Evolutionary conservation across 2,888 invertebrate genomes (phyloP), one percentile per base, ranked within the genome.

Genomic region (Cheilosia vernalis): DNA sequence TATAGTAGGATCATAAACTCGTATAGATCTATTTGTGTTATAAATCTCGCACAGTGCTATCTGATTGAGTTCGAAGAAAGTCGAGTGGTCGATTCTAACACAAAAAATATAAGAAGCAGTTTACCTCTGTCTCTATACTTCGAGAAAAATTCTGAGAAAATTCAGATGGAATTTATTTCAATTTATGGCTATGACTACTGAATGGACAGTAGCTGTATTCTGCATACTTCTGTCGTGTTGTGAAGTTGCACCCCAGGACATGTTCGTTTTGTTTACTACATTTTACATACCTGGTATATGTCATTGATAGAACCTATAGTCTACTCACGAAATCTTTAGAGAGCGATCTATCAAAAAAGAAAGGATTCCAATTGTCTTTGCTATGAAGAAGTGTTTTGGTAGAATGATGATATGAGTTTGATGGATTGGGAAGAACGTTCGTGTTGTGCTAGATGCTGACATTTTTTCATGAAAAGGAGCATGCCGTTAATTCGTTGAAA

Each of bases 261-360:
- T 13, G 1, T 37, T 37, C 37, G 3, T 37, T 37, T 37, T 13
- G 13, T 37, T 10, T 37, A 4, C 10, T 37, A 13, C 13, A 37
- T 10, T 10, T 33, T 10, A 33, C 3, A 3, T 33, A 33, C 33
- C 33, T 33, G 33, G 33, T 33, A 10, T 10, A 33, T 9, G 10
- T 33, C 33, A 33, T 37, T 37, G 37, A 37, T 13, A 13, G 30
- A 2, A 30, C 2, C 2, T 1, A 0, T 24, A 9, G 1, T 27
- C 33, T 33, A 2, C 33, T 33, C 37, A 44, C 19, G n/a, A 76
- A 19, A 58, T 77, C 72, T 81, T 81, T 51, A 55, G 81, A 85
- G 85, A 63, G 81, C 72, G 61, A 85, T 85, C 85, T 66, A 67
- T 85, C 85, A 85, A 30, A 30, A 30, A 21, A 19, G 44, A 72